Evolutionary conservation across 1,140 invertebrate species (phyloP).

Genomic region (silkworm (Bombyx mori)): DNA sequence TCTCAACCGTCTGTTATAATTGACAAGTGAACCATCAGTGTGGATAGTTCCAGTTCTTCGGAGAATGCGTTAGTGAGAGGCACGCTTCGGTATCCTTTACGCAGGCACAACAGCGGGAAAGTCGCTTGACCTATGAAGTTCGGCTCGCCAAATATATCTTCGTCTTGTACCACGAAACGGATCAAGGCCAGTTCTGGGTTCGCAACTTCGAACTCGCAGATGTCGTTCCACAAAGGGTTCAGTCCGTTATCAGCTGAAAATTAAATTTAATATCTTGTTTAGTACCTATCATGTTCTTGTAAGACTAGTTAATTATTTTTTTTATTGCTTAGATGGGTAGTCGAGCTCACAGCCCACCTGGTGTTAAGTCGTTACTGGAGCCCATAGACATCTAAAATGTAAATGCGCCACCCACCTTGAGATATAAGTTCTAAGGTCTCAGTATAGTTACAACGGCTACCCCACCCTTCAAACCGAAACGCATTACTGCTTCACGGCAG

Average conservation of each 20-base stretch:
- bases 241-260: constrained; percentile 93
- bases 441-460: no score
- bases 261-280: not conserved
- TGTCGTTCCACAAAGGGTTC: constrained; percentile 96
- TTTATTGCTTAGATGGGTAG: no score
- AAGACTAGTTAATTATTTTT: no score
- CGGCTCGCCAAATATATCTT: constrained; percentile 98
- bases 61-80: constrained; percentile 92
- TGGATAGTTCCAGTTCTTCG: constrained; percentile 94
- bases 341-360: no score
- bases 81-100: constrained; percentile 91
- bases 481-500: no score
- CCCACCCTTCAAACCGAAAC: no score
- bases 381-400: no score
- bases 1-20: constrained; percentile 10
- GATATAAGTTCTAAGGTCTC: no score
- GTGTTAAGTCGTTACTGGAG: no score
- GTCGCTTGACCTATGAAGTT: constrained; percentile 98
- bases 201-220: constrained; percentile 88
- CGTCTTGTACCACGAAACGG: constrained; percentile 94
- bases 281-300: no score
- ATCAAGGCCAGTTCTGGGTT: constrained; percentile 93
- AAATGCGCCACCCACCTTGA: no score
- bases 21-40: constrained; percentile 86
- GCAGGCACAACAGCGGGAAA: constrained; percentile 84